Conservation (phyloP, 2,113 vertebrate genomes). For the Pachypanchax playfairii region DNA sequence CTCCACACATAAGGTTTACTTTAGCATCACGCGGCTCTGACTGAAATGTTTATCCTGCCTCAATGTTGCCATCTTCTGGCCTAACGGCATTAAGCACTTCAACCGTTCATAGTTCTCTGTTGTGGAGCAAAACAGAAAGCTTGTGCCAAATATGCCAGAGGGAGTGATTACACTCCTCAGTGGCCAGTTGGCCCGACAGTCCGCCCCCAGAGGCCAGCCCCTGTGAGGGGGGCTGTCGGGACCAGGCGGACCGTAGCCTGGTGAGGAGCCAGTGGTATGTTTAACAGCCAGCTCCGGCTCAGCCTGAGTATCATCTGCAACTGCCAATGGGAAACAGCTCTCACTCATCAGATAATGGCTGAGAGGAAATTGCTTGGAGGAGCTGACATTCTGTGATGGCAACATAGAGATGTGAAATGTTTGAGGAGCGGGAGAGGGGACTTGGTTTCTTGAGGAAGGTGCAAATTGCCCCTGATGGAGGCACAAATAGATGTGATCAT, state of each 20-base stretch:
- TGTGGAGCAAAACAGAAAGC: conserved; percentile 51
- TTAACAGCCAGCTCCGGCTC: conserved; percentile 69
- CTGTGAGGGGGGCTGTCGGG: conserved; percentile 68
- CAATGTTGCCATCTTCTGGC: conserved; percentile 79
- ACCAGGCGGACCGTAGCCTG: conserved; percentile 64
- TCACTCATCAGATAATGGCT: conserved; percentile 76
- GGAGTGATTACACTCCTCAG: conserved; percentile 76
- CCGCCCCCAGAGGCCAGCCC: conserved; percentile 69
- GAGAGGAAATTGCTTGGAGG: conserved; percentile 78
- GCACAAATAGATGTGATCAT: conserved; percentile 36
- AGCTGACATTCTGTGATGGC: conserved; percentile 67
- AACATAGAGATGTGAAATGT: conserved; percentile 72
- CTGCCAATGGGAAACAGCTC: conserved; percentile 68
- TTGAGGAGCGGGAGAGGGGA: conserved; percentile 56
- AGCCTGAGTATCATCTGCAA: conserved; percentile 69
- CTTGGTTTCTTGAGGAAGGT: conserved; percentile 68
- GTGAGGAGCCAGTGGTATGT: conserved; percentile 60
- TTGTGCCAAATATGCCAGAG: conserved; percentile 76
- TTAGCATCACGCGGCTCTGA: conserved; percentile 13
- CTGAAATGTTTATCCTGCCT: conserved; percentile 53
- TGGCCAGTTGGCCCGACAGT: conserved; percentile 77
- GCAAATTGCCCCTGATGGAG: conserved; percentile 65
- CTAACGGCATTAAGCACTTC: conserved; percentile 58
- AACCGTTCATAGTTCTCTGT: conserved; percentile 37
- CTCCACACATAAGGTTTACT: conserved; percentile 10